These are phyloP conservation scores for Sebastes matsubarae DNA, from an alignment of 2,797 vertebrate genomes.

Conservation along the genomic window DNA sequence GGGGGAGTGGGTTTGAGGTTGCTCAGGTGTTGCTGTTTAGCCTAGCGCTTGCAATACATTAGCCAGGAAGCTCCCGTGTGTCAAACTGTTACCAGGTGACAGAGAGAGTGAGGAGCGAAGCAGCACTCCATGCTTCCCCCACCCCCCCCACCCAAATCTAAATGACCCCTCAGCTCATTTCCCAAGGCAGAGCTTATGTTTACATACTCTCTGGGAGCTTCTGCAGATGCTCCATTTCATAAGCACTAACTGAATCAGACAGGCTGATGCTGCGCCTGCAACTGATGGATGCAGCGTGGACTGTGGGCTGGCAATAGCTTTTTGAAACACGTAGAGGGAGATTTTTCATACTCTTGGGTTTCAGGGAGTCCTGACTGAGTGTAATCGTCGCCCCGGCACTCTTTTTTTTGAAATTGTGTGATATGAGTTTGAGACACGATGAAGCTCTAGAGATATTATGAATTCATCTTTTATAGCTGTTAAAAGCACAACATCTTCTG, in stretches of 20 bases:
- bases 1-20: conserved; percentile 4
- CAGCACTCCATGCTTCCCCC: conserved; percentile 1
- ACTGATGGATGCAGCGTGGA: conserved; percentile 40
- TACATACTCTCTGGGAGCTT: conserved; percentile 69
- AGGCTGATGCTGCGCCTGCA: conserved; percentile 43
- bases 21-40: conserved; percentile 69
- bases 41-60: conserved; percentile 63
- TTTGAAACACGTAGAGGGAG: conserved; percentile 40
- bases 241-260: conserved; percentile 72
- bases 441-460: not conserved
- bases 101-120: conserved; percentile 29
- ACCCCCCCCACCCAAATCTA: conserved; percentile 40
- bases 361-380: not conserved
- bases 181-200: conserved; percentile 67
- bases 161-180: conserved; percentile 73
- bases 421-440: not conserved
- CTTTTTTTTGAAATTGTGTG: not conserved
- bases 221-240: conserved; percentile 73
- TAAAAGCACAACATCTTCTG: not conserved
- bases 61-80: conserved; percentile 52
- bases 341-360: conserved; percentile 19
- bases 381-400: not conserved
- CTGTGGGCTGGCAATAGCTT: conserved; percentile 21
- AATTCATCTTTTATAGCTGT: not conserved
- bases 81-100: conserved; percentile 76